Percentiles rank a stretch among this genome's conserved stretches.
Conservation (phyloP, 2,797 vertebrate species). For the Microchirus variegatus region DNA sequence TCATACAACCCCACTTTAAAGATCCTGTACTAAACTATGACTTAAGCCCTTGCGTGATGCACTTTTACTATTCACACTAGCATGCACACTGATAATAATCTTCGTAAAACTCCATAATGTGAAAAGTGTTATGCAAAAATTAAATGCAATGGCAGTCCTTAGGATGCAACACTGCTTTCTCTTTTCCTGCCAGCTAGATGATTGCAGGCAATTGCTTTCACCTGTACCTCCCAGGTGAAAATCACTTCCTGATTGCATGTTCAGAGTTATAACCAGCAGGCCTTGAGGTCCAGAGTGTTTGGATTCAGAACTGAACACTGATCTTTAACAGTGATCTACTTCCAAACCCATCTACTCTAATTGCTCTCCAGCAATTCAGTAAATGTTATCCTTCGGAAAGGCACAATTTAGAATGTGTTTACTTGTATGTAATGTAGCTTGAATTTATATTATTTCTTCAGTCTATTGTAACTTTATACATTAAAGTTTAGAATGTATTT, state of each 20-base stretch:
- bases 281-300: constrained; percentile 19
- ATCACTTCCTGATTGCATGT: constrained; percentile 48
- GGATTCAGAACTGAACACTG: constrained; percentile 8
- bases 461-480: too few relatives aligned
- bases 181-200: constrained; percentile 41
- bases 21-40: too few relatives aligned
- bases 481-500: neutral
- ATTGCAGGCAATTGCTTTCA: constrained; percentile 65
- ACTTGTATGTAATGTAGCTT: neutral
- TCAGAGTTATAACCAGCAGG: constrained; percentile 47
- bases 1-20: too few relatives aligned
- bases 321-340: constrained; percentile 23
- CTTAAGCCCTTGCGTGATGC: too few relatives aligned
- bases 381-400: constrained; percentile 8
- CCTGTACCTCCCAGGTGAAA: constrained; percentile 60
- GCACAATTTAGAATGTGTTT: neutral
- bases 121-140: neutral
- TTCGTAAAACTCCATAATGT: too few relatives aligned
- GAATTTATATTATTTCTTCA: neutral
- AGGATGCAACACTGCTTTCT: constrained; percentile 4
- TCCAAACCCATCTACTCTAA: constrained; percentile 29
- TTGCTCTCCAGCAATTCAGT: constrained; percentile 20
- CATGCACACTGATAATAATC: too few relatives aligned
- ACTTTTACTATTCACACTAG: too few relatives aligned
- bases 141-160: neutral